These are phyloP conservation scores for Odocoileus hemionus DNA, from an alignment of 2,113 vertebrate genomes.

Conservation along the genomic window DNA sequence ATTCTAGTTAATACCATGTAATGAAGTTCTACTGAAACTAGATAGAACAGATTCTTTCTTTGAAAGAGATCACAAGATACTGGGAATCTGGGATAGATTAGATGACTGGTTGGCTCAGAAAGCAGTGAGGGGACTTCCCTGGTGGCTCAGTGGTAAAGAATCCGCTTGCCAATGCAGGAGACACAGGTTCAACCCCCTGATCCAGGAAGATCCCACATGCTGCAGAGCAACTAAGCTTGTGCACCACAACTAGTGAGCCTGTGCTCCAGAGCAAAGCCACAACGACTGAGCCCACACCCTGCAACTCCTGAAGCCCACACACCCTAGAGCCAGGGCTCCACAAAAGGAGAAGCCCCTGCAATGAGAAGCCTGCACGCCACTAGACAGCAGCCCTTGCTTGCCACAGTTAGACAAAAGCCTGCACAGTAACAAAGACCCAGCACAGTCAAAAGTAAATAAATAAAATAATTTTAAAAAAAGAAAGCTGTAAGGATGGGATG, in stretches of 20 bases:
- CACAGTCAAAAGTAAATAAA: background rate
- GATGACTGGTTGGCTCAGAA: background rate
- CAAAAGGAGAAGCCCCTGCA: background rate
- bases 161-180: background rate
- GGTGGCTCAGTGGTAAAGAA: background rate
- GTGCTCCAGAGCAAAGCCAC: background rate
- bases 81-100: background rate
- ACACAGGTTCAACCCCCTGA: background rate
- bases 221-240: background rate
- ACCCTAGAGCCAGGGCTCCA: background rate
- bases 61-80: background rate
- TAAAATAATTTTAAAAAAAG: background rate
- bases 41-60: background rate
- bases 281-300: fast-evolving
- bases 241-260: background rate
- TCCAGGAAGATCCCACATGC: background rate
- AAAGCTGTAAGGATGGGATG: background rate
- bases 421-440: background rate
- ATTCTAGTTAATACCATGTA: background rate
- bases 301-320: background rate
- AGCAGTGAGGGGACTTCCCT: background rate
- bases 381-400: background rate
- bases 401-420: background rate
- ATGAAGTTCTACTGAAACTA: background rate
- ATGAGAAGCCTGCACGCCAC: background rate